Evolutionary conservation across 2,797 vertebrate genomes (phyloP).

Genomic region (Garrulus glandarius): DNA sequence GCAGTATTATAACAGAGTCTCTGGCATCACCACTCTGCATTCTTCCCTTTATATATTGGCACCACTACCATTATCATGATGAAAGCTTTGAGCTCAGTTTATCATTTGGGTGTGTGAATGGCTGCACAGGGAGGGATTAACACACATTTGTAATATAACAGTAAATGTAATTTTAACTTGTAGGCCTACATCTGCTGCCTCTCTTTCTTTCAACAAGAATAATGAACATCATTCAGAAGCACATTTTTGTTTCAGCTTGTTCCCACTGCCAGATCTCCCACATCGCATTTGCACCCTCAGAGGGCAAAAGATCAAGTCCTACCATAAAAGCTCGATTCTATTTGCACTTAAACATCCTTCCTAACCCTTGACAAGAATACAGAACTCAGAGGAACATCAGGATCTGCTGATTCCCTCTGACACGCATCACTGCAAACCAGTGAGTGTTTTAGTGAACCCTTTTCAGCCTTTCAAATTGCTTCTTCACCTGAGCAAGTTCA

Average conservation of each 20-base stretch:
- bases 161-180: background rate
- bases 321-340: background rate
- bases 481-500: background rate
- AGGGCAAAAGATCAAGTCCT: background rate
- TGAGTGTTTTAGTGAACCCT: background rate
- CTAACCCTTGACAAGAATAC: background rate
- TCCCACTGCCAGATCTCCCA: background rate
- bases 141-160: constrained; percentile 3
- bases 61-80: background rate
- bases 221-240: background rate
- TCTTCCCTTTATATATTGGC: background rate
- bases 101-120: background rate
- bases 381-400: background rate
- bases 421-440: background rate
- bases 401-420: background rate
- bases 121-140: background rate
- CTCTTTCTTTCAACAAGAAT: constrained; percentile 4
- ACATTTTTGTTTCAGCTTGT: background rate
- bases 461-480: background rate
- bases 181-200: background rate
- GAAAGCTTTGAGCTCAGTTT: background rate
- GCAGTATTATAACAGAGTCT: background rate
- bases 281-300: background rate
- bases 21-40: background rate
- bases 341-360: background rate